Evolutionary conservation across 2,888 invertebrate species (phyloP), one percentile per base, ranked within the genome.

Genomic region (Athripsodes cinereus): DNA sequence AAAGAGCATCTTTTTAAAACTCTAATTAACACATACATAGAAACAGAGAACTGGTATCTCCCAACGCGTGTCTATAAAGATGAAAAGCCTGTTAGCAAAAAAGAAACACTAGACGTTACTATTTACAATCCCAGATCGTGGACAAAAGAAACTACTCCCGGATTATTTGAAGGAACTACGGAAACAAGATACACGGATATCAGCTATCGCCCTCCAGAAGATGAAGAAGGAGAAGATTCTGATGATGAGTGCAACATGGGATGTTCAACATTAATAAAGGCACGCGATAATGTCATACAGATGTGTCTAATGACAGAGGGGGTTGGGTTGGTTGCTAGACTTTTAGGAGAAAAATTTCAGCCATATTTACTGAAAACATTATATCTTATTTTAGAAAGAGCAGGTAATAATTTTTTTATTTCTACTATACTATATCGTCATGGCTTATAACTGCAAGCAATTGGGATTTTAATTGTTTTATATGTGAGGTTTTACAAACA

Each of bases 251-350:
- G 50, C 11, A 54, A 58, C 5, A 65, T 68, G n/a, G 61, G 53
- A n/a, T 69, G 72, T 64, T 65, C 67, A 21, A 66, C 73, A 0
- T 64, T 74, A 1, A 69, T 68, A 2, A 72, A 74, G 58, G 84
- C 84, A 1, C 84, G 84, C 66, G 76, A 76, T 53, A 87, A 90
- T 72, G 76, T 89, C 57, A 68, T 84, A 34, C 82, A 84, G 65
- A 76, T 81, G 47, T 90, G 90, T 66, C 69, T 90, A 5, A 73
- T 88, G 61, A 73, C 85, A 0, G 89, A 90, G 69, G 87, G 88
- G 1, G 70, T 90, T 18, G 90, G 86, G 0, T 71, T 80, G 66
- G 76, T 86, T 62, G 86, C 90, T 0, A 59, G 66, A 3, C 71
- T 74, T 13, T 71, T 88, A 21, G 71, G 74, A 53, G 66, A 70